Base-by-base conservation (phyloP, 2,113 vertebrate genomes). In the Rhynchomys soricoides region DNA sequence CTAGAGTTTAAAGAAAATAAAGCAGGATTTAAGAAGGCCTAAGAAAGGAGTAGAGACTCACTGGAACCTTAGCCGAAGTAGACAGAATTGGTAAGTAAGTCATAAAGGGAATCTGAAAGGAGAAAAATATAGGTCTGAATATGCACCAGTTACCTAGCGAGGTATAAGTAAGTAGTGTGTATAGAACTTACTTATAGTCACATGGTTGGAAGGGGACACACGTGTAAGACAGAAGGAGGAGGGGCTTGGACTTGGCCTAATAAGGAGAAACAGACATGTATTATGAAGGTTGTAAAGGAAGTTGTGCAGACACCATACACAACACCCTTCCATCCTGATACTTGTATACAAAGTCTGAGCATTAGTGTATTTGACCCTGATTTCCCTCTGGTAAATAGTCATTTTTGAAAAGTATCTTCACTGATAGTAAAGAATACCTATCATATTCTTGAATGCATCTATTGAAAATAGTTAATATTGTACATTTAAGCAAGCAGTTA, bases 81-180 rank as follows among this genome's bases (percentile, higher is more conserved):
- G 52, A 91, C n/a, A 55, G 68, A 34, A 34, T 48, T 81, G 34
- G 9, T 79, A 40, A 31, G 10, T 13, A 31, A 48, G 2, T 6
- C 43, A 48, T 90, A 75, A 75, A 82, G 11, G 3, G 12, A 75
- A 12, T 21, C 17, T 34, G 9, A 71, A 24, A 50, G 16, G 50
- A 90, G n/a, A 21, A 13, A 21, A 81, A 68, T 62, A 21, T 40
- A 43, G 5, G 24, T 50, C 1, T 4, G n/a, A 31, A 52, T 15
- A 8, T 34, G 2, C 3, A 48, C 21, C 7, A 17, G 12, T 0
- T 13, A 0, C 3, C 2, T 29, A 57, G 59, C 40, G n/a, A n/a
- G n/a, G n/a, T n/a, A n/a, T n/a, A 62, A 48, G 37, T 48, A 59
- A 73, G 13, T 10, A 0, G 1, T 10, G 22, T 29, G 62, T 45